Evolutionary conservation across 2,888 invertebrate genomes (phyloP), one percentile per base, ranked within the genome.

Genomic region (Caenorhabditis sp.): DNA sequence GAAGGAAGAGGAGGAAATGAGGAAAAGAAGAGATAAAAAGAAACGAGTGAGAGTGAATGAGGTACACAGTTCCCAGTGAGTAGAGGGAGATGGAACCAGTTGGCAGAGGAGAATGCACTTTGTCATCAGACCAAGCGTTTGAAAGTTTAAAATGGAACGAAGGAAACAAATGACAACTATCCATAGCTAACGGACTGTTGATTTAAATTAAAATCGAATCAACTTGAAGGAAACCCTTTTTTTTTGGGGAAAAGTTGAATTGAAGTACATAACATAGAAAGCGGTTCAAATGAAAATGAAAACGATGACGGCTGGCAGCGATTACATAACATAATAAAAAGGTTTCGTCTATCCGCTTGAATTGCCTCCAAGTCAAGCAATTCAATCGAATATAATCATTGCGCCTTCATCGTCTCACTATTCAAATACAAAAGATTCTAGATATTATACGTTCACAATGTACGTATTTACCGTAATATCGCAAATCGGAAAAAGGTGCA

Each of bases 391-490:
- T 55, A 27, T 55, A 37, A 55, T 55, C 48, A 48, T 48, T 48
- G 15, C n/a, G n/a, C n/a, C n/a, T n/a, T n/a, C n/a, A n/a, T n/a
- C 35, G 35, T 35, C 35, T 35, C 35, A 13, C 35, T 35, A 53
- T 37, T 22, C 32, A 32, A 46, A 48, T 48, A 48, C 26, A 30
- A 48, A 27, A 27, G 27, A 13, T n/a, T 41, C 37, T 41, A 2
- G 8, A 30, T 30, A 30, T 35, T 2, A 35, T 35, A 13, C 35
- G 35, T 7, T 9, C 13, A 2, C 9, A 35, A 35, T 13, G 11
- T 9, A 35, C 2, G 30, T 8, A 53, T 59, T 50, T 39, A 73
- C 73, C 65, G 59, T 73, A 37, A 73, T 73, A 37, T 73, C 73
- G 59, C 73, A 73, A 17, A 73, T 27, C 39, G 73, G 65, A 20